Conservation (phyloP, 1,140 invertebrate genomes). For the Anoplophora glabripennis region DNA sequence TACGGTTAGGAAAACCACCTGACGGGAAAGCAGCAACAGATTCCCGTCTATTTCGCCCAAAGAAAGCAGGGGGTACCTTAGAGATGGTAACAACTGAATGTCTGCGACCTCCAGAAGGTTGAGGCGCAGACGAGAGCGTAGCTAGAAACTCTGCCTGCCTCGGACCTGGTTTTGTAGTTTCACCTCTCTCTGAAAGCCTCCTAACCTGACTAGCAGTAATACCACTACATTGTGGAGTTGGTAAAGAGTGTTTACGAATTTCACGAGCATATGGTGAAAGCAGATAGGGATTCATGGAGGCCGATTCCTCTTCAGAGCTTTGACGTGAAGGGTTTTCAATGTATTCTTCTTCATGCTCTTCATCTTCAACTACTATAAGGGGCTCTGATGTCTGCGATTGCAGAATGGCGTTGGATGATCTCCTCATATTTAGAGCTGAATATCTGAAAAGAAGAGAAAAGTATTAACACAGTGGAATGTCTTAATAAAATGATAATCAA, state of each 20-base stretch:
- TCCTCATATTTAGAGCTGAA: constrained; percentile 40
- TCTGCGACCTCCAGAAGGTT: constrained; percentile 69
- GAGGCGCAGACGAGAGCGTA: constrained; percentile 68
- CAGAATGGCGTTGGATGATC: constrained; percentile 51
- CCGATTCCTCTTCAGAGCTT: constrained; percentile 69
- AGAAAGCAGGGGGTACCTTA: constrained; percentile 68
- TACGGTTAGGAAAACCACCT: constrained; percentile 34
- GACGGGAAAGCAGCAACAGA: constrained; percentile 73
- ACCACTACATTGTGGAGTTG: constrained; percentile 76
- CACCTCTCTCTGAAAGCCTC: constrained; percentile 72
- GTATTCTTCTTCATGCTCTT: constrained; percentile 58
- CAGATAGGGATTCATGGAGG: constrained; percentile 71
- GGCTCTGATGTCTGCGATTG: constrained; percentile 61
- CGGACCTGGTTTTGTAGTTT: constrained; percentile 63
- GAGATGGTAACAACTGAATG: constrained; percentile 83
- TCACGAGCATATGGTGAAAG: constrained; percentile 70
- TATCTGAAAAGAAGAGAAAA: constrained; percentile 14
- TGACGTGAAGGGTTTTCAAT: constrained; percentile 51
- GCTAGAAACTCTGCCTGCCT: constrained; percentile 76
- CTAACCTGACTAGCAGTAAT: constrained; percentile 82
- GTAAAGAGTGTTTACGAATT: constrained; percentile 74
- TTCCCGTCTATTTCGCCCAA: constrained; percentile 72
- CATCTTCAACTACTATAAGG: constrained; percentile 76
- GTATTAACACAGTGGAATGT: too few relatives aligned
- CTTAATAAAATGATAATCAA: too few relatives aligned